These are phyloP conservation scores for Notothenia coriiceps DNA, from an alignment of 2,113 vertebrate genomes.

Conservation along the genomic window DNA sequence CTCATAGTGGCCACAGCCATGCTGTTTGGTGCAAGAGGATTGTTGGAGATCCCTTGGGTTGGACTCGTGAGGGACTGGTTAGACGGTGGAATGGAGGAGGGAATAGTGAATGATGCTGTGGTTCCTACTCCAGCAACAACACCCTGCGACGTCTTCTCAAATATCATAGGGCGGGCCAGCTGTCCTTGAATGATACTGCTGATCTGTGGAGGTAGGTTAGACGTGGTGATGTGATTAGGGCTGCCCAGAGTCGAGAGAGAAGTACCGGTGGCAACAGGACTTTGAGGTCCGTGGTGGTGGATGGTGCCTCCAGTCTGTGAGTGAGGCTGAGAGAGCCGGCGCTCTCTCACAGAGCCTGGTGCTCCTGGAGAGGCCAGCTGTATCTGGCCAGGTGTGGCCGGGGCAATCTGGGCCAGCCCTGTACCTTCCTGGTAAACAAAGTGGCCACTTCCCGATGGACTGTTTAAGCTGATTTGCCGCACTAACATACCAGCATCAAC, in stretches of 20 bases:
- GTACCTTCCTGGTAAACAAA: constrained; percentile 93
- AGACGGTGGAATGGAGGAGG: constrained; percentile 89
- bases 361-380: constrained; percentile 85
- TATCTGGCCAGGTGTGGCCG: constrained; percentile 85
- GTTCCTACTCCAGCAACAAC: constrained; percentile 87
- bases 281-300: constrained; percentile 92
- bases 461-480: constrained; percentile 88
- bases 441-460: constrained; percentile 86
- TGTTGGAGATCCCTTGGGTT: constrained; percentile 86
- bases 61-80: constrained; percentile 90
- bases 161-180: constrained; percentile 88
- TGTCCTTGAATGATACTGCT: constrained; percentile 95
- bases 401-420: constrained; percentile 89
- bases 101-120: constrained; percentile 87
- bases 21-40: constrained; percentile 84
- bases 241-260: constrained; percentile 86
- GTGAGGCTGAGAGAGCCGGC: constrained; percentile 91
- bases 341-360: constrained; percentile 84
- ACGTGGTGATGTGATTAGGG: constrained; percentile 91
- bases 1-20: constrained; percentile 80
- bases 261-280: constrained; percentile 86
- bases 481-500: constrained; percentile 91
- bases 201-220: constrained; percentile 92
- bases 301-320: constrained; percentile 94
- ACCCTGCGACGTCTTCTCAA: constrained; percentile 87